A percentile compares a stretch with the other conserved stretches of the same genome.
Evolutionary conservation across 2,797 vertebrate species (phyloP).

Genomic region (Todus mexicanus): DNA sequence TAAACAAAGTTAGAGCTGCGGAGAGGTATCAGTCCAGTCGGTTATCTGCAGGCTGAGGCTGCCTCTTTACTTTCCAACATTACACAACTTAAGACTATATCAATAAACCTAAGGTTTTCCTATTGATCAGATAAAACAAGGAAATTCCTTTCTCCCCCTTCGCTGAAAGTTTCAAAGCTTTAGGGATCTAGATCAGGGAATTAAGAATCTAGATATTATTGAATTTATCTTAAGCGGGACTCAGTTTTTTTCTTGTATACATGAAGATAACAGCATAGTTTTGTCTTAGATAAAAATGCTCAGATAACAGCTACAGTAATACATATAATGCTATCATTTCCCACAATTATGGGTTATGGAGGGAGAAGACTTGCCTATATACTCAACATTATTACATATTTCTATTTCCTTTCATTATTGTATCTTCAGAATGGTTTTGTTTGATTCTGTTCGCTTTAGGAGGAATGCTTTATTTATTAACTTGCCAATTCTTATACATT

Average conservation of each 20-base stretch:
- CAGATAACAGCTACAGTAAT: not conserved
- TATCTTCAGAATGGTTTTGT: not conserved
- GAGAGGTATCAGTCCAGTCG: not conserved
- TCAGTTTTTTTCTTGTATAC: not conserved
- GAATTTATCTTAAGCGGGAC: not conserved
- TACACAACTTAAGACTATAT: not conserved
- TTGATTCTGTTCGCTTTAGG: not conserved
- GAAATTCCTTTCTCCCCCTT: not conserved
- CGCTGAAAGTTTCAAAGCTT: not conserved
- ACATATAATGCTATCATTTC: not conserved
- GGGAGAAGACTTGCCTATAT: not conserved
- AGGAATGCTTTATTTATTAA: not conserved
- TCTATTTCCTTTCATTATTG: not conserved
- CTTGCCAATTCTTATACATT: not conserved
- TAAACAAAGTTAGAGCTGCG: not conserved
- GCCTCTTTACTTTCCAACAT: not conserved
- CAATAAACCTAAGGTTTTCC: not conserved
- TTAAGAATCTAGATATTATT: not conserved
- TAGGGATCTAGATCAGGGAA: not conserved
- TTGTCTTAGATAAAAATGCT: not conserved
- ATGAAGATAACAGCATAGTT: not conserved
- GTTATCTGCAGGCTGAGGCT: not conserved
- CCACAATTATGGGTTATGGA: not conserved
- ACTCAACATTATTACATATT: not conserved
- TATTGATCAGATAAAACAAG: not conserved